Percentiles rank a stretch among this genome's conserved stretches.
Conservation (phyloP, 2,888 invertebrate species). For the Abrostola tripartita region DNA sequence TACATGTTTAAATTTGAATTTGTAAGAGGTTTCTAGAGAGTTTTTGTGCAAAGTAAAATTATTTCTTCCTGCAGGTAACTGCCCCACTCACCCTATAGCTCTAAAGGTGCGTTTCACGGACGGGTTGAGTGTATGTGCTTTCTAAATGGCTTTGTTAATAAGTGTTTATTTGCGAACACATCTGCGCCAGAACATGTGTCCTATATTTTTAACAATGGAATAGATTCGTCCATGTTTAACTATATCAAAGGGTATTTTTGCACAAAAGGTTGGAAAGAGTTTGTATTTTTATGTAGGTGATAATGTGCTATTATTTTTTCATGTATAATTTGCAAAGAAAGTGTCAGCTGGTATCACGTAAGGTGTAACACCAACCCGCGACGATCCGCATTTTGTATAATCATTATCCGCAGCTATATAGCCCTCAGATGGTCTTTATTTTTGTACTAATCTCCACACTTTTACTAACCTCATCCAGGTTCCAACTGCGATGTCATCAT, state of each 20-base stretch:
- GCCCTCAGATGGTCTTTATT: no score
- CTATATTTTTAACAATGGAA: constrained; percentile 40
- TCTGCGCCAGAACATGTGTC: constrained; percentile 69
- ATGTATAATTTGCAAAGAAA: neutral
- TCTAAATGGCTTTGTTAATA: constrained; percentile 62
- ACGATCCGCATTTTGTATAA: no score
- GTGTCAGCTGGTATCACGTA: neutral
- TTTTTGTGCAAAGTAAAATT: neutral
- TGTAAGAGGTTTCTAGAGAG: no score
- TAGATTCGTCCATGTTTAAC: constrained; percentile 32
- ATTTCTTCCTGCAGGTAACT: constrained; percentile 9
- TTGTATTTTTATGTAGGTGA: constrained; percentile 25
- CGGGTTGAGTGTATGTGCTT: constrained; percentile 70
- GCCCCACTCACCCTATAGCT: constrained; percentile 59
- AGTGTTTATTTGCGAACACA: constrained; percentile 80
- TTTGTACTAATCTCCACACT: no score
- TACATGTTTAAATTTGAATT: no score
- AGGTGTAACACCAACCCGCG: neutral
- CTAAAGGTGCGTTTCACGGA: constrained; percentile 73
- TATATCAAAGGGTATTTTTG: constrained; percentile 38
- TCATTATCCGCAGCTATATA: no score
- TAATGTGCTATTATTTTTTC: constrained; percentile 14
- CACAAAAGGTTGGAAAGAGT: constrained; percentile 23
- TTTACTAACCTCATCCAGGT: no score
- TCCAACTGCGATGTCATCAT: no score